Evolutionary conservation across 2,888 invertebrate genomes (phyloP).

Genomic region (Caenorhabditis virilis): DNA sequence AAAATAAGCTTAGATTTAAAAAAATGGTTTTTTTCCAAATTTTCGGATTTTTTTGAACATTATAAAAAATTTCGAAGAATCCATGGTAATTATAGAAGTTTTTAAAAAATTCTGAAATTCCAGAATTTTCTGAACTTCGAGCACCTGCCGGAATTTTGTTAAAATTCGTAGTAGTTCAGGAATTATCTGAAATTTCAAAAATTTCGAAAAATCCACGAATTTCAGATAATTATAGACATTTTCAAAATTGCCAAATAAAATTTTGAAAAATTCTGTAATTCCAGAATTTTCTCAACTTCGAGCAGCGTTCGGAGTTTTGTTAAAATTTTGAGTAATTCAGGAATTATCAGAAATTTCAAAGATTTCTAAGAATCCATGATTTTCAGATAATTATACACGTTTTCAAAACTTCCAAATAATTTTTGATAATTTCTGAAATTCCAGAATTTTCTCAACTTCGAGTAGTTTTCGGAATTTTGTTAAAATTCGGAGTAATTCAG

Average conservation of each 20-base stretch:
- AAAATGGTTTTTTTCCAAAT: not conserved
- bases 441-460: no score
- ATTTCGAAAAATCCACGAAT: not conserved
- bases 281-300: no score
- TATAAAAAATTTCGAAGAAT: constrained; percentile 5
- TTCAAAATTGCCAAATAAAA: not conserved
- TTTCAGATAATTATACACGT: not conserved
- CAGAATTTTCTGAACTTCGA: no score
- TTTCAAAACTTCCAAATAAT: not conserved
- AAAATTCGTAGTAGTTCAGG: constrained; percentile 3
- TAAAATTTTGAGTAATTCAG: no score
- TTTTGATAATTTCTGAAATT: no score
- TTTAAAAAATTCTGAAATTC: constrained; percentile 1
- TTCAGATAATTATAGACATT: not conserved
- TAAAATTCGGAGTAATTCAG: no score
- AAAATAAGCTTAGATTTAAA: not conserved
- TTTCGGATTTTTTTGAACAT: constrained; percentile 2
- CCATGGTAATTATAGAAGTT: constrained; percentile 2
- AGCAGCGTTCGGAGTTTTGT: no score
- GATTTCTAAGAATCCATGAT: no score
- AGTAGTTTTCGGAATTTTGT: no score
- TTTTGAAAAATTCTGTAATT: no score
- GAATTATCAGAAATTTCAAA: no score
- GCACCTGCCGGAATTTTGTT: no score
- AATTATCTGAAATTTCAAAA: constrained; percentile 1